Base-by-base conservation (phyloP, 1,140 invertebrate species). In the Hyposmocoma kahamanoa region DNA sequence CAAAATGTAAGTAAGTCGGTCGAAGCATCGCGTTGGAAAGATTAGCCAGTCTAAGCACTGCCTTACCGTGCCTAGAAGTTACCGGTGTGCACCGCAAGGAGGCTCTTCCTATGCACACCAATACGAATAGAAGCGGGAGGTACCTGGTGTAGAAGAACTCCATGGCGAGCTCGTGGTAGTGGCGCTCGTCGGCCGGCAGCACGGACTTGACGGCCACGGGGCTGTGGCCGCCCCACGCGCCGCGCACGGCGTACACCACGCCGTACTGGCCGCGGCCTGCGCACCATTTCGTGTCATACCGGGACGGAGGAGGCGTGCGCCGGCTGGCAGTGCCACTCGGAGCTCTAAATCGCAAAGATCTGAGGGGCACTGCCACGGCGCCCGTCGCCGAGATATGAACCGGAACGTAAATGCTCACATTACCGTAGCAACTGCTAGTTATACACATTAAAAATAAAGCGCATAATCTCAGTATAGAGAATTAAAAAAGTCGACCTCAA, bases 101-200 rank as follows among this genome's bases (percentile, higher is more conserved):
- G n/a, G n/a, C n/a, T n/a, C n/a, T n/a, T n/a, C n/a, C n/a, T n/a
- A n/a, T n/a, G n/a, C n/a, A n/a, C n/a, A n/a, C n/a, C n/a, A n/a
- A n/a, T n/a, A n/a, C n/a, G n/a, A n/a, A n/a, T n/a, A n/a, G n/a
- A n/a, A n/a, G n/a, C n/a, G n/a, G n/a, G n/a, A n/a, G n/a, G n/a
- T n/a, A 91, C 90, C 91, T 90, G 6, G 94, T 95, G 58, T 95
- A 95, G 77, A 95, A 96, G 87, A 96, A 97, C 84, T 97, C 96
- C 91, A 97, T 93, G 1, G 95, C 95, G 0, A 97, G 83, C 75
- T 97, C 96, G 77, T 95, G 94, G 93, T 95, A 97, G 71, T 97
- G 95, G 58, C 94, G 91, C 50, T 96, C 95, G 83, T 97, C 96
- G 2, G 94, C 93, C 0, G 95, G 95, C 20, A 97, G 91, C 21